Evolutionary conservation across 2,888 invertebrate species (phyloP).

Genomic region (Parnassius glacialis): DNA sequence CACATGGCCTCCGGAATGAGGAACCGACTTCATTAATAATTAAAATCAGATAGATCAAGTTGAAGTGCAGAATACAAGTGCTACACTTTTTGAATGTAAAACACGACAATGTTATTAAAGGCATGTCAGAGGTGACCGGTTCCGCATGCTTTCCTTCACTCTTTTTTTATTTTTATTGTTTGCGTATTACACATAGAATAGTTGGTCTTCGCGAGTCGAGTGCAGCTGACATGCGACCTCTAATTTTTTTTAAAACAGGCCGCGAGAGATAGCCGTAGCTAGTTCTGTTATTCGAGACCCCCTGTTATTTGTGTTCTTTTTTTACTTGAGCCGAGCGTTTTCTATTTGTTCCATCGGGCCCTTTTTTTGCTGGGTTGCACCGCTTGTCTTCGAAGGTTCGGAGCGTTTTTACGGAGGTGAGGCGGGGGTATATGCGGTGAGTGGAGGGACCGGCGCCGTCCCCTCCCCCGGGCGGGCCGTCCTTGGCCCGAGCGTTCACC

Average conservation of each 20-base stretch:
- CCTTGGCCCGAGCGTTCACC: constrained; percentile 81
- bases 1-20: constrained; percentile 44
- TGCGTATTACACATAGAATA: constrained; percentile 63
- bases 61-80: constrained; percentile 43
- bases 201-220: constrained; percentile 52
- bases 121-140: constrained; percentile 53
- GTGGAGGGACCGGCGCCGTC: constrained; percentile 39
- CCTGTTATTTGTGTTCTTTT: constrained; percentile 65
- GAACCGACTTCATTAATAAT: constrained; percentile 53
- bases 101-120: constrained; percentile 46
- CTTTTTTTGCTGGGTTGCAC: constrained; percentile 73
- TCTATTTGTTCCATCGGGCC: constrained; percentile 77
- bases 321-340: constrained; percentile 58
- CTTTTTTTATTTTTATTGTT: constrained; percentile 52
- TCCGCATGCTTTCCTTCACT: constrained; percentile 67
- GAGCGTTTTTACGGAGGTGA: constrained; percentile 66
- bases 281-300: constrained; percentile 70
- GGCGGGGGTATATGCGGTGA: constrained; percentile 43
- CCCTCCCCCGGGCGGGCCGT: constrained; percentile 70
- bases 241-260: constrained; percentile 43
- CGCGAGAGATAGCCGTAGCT: constrained; percentile 52
- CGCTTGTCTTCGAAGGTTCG: constrained; percentile 69
- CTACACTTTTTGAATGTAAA: background rate
- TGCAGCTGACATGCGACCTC: constrained; percentile 73
- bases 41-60: constrained; percentile 43